Percentiles rank a stretch among this genome's conserved stretches.
These are phyloP conservation scores for Synodontis membranacea DNA, from an alignment of 2,113 vertebrate species.

Conservation along the genomic window DNA sequence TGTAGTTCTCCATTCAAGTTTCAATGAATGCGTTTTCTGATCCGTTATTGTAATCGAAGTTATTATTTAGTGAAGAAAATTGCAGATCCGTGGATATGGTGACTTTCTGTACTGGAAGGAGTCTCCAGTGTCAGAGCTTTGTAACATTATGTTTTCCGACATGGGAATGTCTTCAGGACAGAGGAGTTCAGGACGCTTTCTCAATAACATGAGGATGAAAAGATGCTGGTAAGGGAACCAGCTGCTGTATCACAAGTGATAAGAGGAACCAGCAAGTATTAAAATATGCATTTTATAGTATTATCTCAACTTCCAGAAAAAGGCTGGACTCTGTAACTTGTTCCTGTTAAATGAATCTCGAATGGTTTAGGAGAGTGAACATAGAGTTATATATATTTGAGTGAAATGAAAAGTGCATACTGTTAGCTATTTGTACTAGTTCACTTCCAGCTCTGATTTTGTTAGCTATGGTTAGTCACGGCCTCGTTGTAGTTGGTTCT, in stretches of 20 bases:
- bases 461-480: not conserved
- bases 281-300: too few species aligned
- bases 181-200: not conserved
- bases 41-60: too few species aligned
- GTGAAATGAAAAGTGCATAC: not conserved
- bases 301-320: too few species aligned
- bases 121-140: not conserved
- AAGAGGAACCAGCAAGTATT: not conserved
- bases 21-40: too few species aligned
- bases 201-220: not conserved
- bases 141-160: not conserved
- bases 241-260: not conserved
- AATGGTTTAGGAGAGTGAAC: not conserved
- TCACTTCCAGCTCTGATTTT: not conserved
- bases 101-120: not conserved
- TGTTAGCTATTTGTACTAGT: not conserved
- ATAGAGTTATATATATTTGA: not conserved
- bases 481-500: conserved; percentile 1
- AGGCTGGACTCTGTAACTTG: too few species aligned
- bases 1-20: too few species aligned
- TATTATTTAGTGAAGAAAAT: too few species aligned
- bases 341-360: not conserved
- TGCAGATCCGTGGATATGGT: not conserved
- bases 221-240: not conserved
- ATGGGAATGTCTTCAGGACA: not conserved